These are phyloP conservation scores for Conchocele bisecta DNA, from an alignment of 2,888 invertebrate species.

Conservation along the genomic window DNA sequence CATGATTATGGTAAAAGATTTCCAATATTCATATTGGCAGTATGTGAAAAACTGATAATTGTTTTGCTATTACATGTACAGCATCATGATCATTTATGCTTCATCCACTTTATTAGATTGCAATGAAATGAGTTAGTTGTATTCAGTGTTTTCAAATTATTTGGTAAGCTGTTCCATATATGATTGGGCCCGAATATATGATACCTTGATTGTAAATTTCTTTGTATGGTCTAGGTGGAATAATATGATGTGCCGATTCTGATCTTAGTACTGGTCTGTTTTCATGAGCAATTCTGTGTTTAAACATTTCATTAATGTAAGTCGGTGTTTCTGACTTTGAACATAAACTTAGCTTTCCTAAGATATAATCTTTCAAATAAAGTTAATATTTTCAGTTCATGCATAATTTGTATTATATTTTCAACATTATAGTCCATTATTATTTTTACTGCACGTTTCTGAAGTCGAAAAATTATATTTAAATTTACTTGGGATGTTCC, in stretches of 20 bases:
- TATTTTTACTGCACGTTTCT: not conserved
- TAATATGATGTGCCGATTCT: not conserved
- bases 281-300: not conserved
- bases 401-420: not conserved
- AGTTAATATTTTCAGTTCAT: not conserved
- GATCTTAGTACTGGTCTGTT: not conserved
- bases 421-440: slow-evolving; percentile 1
- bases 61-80: too few species aligned
- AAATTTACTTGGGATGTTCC: not conserved
- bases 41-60: too few species aligned
- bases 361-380: not conserved
- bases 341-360: slow-evolving; percentile 1
- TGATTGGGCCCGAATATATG: not conserved
- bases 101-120: too few species aligned
- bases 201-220: not conserved
- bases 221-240: not conserved
- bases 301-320: not conserved
- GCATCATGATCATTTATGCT: too few species aligned
- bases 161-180: not conserved
- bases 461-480: not conserved
- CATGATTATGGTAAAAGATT: too few species aligned
- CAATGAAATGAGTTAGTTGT: not conserved
- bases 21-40: too few species aligned
- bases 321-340: not conserved
- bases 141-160: not conserved